Evolutionary conservation across 2,113 vertebrate genomes (phyloP), one percentile per base, ranked within the genome.

Genomic region (Pseudopipra pipra): DNA sequence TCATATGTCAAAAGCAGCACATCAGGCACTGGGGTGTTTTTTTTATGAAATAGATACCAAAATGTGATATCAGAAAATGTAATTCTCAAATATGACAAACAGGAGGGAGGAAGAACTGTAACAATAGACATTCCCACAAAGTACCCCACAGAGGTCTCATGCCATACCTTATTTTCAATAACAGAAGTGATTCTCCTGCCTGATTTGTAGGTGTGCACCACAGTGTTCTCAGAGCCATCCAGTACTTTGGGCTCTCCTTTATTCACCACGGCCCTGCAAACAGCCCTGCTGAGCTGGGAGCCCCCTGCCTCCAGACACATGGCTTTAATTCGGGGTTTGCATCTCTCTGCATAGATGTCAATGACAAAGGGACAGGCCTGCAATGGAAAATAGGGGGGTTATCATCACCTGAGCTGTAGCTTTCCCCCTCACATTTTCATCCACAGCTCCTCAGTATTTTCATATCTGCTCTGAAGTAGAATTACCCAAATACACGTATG

Each of bases 361-460:
- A 99, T 97, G 76, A 98, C 97, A 96, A 99, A 99, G 8, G 99
- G 99, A 35, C 99, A 99, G 7, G 99, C 99, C 99, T 99, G 97
- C 22, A 68, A 28, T 4, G 41, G 49, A 82, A 63, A 76, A 91
- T 19, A 76, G 7, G 1, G 39, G 11, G 47, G 90, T 74, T 10
- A 68, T 24, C 41, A 75, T 14, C 70, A 44, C 24, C 75, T 67
- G 1, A 54, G 25, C 61, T 51, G 23, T 10, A 41, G 6, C 8
- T 84, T 62, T 43, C 5, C 44, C 43, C 35, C 51, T 67, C 46
- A 52, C 25, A 33, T 91, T 89, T 87, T 72, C 41, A 41, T 46
- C 28, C 24, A n/a, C 28, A 75, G 39, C 33, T 83, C 43, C 35
- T 9, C 61, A 31, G 14, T 23, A n/a, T 72, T 67, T 81, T 52